A percentile compares a stretch with the other conserved stretches of the same genome.
These are phyloP conservation scores for Vultur gryphus DNA, from an alignment of 2,797 vertebrate species.

Conservation along the genomic window DNA sequence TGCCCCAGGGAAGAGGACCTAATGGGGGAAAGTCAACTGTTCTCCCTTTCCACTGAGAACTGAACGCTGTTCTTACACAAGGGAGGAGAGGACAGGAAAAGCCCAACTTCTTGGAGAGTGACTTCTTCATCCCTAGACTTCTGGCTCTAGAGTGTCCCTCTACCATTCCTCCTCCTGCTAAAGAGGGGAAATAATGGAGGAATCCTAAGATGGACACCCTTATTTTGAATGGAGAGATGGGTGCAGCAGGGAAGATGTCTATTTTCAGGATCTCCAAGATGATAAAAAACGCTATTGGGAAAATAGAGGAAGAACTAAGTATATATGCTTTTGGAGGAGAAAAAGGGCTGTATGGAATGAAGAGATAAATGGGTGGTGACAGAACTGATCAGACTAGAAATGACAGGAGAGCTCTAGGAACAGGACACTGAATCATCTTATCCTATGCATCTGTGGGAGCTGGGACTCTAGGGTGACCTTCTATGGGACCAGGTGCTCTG, in stretches of 20 bases:
- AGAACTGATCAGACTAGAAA: background rate
- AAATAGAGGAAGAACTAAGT: background rate
- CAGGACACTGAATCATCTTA: background rate
- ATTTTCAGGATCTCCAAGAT: background rate
- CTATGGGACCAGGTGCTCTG: background rate
- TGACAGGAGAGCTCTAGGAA: background rate
- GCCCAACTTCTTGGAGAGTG: rapidly evolving
- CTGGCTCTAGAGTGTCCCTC: background rate
- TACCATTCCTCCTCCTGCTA: background rate
- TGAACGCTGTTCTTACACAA: background rate
- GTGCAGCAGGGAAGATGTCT: background rate
- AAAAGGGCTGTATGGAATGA: background rate
- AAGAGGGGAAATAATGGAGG: background rate
- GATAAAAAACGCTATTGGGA: background rate
- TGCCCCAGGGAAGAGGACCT: background rate
- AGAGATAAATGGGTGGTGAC: background rate
- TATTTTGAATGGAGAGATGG: background rate
- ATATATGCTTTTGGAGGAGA: background rate
- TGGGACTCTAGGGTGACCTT: background rate
- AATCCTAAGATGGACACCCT: background rate
- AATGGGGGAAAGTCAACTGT: background rate
- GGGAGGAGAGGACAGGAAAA: background rate
- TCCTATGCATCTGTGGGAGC: background rate
- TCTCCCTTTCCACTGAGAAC: background rate
- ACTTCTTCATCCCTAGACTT: background rate